These are phyloP conservation scores for Agrotis clavis DNA, from an alignment of 2,888 invertebrate species.

Conservation along the genomic window DNA sequence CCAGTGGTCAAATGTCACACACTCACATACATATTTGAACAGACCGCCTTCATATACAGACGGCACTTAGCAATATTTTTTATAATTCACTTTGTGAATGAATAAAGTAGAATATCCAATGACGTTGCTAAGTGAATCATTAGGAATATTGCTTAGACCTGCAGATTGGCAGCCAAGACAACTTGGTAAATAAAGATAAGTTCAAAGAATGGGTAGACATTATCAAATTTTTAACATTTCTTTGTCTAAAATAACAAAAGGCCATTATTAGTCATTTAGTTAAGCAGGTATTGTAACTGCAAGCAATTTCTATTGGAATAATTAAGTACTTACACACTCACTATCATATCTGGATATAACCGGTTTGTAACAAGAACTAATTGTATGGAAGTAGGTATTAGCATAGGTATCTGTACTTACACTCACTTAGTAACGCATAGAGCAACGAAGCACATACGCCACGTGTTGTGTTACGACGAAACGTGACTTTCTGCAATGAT, in stretches of 20 bases:
- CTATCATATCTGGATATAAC: slow-evolving; percentile 33
- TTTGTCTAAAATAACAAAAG: background rate
- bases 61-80: no score
- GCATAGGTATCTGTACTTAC: slow-evolving; percentile 2
- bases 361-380: slow-evolving; percentile 22
- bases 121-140: no score
- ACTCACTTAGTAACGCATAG: slow-evolving; percentile 2
- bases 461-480: slow-evolving; percentile 29
- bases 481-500: slow-evolving; percentile 50
- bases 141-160: no score
- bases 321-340: background rate
- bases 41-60: background rate
- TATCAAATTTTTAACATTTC: background rate
- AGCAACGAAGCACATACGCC: slow-evolving; percentile 1
- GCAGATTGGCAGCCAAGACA: background rate
- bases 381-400: slow-evolving; percentile 8
- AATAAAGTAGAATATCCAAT: no score
- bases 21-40: background rate
- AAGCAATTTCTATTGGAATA: slow-evolving; percentile 19
- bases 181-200: background rate
- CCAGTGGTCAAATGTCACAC: background rate
- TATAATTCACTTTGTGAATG: no score
- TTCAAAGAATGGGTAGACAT: background rate
- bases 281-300: slow-evolving; percentile 2
- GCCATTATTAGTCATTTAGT: background rate